These are phyloP conservation scores for Ferdinandea cuprea DNA, from an alignment of 2,888 invertebrate species.

Conservation along the genomic window DNA sequence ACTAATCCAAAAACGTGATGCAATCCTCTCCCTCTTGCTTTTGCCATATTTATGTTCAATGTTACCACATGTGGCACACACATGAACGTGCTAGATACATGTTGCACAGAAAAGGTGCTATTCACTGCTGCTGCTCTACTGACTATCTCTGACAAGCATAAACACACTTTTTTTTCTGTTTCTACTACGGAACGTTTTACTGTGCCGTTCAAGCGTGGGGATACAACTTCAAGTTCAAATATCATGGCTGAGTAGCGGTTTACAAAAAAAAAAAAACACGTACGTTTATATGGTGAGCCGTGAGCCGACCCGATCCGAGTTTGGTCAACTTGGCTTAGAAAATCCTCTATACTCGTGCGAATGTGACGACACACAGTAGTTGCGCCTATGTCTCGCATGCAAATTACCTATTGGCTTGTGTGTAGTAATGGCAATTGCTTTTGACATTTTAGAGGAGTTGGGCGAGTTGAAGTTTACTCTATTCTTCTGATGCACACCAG, in stretches of 20 bases:
- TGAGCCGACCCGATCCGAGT: conserved; percentile 45
- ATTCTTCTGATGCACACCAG: conserved; percentile 31
- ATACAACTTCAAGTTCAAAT: conserved; percentile 74
- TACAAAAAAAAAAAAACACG: conserved; percentile 18
- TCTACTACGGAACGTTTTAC: conserved; percentile 8
- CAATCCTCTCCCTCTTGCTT: conserved; percentile 52
- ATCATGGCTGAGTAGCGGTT: conserved; percentile 75
- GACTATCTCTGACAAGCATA: conserved; percentile 69
- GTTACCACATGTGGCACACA: conserved; percentile 72
- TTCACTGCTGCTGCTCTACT: conserved; percentile 59
- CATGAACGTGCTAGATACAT: conserved; percentile 68
- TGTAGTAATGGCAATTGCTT: conserved; percentile 64
- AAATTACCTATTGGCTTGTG: conserved; percentile 50
- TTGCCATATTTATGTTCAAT: conserved; percentile 72
- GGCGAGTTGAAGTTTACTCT: no score
- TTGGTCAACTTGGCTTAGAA: conserved; percentile 72
- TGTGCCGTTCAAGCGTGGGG: conserved; percentile 48
- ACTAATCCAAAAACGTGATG: conserved; percentile 71
- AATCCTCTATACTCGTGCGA: conserved; percentile 70
- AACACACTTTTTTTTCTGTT: conserved; percentile 18
- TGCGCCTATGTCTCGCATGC: conserved; percentile 61
- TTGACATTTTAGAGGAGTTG: conserved; percentile 64
- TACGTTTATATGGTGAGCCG: not conserved
- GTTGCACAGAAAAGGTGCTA: conserved; percentile 62
- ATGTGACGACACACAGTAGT: conserved; percentile 65